A percentile compares a stretch with the other conserved stretches of the same genome.
Conservation (phyloP, 2,797 vertebrate species). For the Eupleurogrammus muticus region DNA sequence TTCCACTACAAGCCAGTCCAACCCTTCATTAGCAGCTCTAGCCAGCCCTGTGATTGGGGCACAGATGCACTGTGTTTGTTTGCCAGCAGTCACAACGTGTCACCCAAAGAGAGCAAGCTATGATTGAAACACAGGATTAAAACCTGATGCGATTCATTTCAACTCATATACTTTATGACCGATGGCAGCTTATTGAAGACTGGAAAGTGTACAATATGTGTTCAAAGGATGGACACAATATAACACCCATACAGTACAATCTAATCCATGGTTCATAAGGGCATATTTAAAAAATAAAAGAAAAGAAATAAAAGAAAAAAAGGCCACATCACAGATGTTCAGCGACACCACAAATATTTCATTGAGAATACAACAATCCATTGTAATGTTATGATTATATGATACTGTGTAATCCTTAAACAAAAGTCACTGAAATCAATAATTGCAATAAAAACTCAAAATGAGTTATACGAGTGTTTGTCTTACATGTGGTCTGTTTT, state of each 20-base stretch:
- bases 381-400: background rate
- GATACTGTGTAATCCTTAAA: background rate
- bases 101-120: slow-evolving; percentile 32
- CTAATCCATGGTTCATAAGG: background rate
- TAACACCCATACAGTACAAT: background rate
- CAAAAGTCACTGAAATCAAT: background rate
- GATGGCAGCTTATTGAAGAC: background rate
- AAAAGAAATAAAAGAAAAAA: too few species aligned
- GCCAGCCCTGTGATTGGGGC: slow-evolving; percentile 20
- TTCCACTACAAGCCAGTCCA: slow-evolving; percentile 15
- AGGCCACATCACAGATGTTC: background rate
- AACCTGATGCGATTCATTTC: background rate
- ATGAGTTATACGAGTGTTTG: background rate
- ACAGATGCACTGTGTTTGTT: background rate
- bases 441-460: background rate
- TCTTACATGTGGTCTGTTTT: background rate
- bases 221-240: background rate
- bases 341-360: background rate
- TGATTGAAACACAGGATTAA: slow-evolving; percentile 21
- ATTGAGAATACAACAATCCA: background rate
- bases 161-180: background rate
- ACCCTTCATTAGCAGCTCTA: slow-evolving; percentile 42
- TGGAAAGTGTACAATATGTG: background rate
- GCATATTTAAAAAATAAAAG: background rate
- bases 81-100: slow-evolving; percentile 23